Evolutionary conservation across 2,797 vertebrate species (phyloP).

Genomic region (Dipus sagitta): DNA sequence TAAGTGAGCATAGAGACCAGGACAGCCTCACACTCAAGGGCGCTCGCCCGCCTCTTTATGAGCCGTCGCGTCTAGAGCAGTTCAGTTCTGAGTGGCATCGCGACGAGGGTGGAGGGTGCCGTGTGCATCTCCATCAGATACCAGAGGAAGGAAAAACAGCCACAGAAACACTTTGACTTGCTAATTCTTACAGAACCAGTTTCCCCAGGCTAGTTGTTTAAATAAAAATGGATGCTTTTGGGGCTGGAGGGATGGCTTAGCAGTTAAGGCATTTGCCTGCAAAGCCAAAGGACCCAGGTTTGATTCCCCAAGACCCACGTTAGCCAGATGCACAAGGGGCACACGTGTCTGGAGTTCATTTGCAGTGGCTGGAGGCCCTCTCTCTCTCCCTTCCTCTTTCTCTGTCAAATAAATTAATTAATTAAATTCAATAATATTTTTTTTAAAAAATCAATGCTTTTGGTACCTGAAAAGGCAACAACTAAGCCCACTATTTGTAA

Average conservation of each 20-base stretch:
- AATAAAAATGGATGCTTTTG: neutral
- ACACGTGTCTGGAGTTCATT: no score
- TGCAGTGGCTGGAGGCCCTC: no score
- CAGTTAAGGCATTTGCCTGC: no score
- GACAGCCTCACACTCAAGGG: neutral
- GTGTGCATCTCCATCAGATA: neutral
- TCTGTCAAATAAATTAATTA: no score
- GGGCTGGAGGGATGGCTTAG: no score
- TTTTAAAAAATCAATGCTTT: neutral
- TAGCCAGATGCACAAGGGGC: no score
- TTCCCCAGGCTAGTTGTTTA: neutral
- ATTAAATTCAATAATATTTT: no score
- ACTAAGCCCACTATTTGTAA: neutral
- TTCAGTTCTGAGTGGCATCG: neutral
- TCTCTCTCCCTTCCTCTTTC: no score
- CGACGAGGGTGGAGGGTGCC: no score
- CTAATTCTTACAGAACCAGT: neutral
- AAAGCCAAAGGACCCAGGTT: no score
- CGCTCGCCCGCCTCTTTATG: fast-evolving
- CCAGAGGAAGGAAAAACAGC: neutral
- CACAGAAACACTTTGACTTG: neutral
- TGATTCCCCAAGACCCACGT: no score
- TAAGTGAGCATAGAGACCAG: conserved; percentile 9
- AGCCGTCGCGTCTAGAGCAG: neutral
- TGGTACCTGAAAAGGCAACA: neutral